Evolutionary conservation across 2,797 vertebrate species (phyloP).

Genomic region (Coccyzus lansbergi): DNA sequence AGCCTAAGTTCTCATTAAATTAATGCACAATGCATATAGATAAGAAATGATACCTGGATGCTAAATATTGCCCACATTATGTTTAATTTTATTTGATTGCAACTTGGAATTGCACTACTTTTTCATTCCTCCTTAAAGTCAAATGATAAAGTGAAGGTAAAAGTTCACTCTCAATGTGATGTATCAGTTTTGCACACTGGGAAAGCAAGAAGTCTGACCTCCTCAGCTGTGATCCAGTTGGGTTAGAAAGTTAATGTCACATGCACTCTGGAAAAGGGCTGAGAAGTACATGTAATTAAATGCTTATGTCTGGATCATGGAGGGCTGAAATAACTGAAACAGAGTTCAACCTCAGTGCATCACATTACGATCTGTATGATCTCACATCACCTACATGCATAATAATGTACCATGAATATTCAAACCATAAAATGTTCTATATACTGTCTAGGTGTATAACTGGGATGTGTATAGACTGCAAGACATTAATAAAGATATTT

Average conservation of each 20-base stretch:
- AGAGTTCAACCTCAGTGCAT: neutral
- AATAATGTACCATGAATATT: neutral
- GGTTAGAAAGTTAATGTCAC: neutral
- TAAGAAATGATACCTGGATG: neutral
- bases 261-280: neutral
- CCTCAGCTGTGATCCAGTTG: fast-evolving
- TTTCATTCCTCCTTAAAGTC: neutral
- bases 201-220: neutral
- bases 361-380: neutral
- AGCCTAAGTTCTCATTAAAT: neutral
- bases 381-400: neutral
- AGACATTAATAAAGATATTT: neutral
- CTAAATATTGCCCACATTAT: neutral
- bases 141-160: neutral
- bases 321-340: neutral
- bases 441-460: neutral
- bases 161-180: neutral
- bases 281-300: neutral
- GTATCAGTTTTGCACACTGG: neutral
- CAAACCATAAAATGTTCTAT: neutral
- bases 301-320: neutral
- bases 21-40: neutral
- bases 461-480: fast-evolving
- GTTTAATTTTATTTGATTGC: neutral
- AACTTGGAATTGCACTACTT: neutral